A percentile compares a stretch with the other conserved stretches of the same genome.
Conservation (phyloP, 2,797 vertebrate species). For the Xenops minutus region DNA sequence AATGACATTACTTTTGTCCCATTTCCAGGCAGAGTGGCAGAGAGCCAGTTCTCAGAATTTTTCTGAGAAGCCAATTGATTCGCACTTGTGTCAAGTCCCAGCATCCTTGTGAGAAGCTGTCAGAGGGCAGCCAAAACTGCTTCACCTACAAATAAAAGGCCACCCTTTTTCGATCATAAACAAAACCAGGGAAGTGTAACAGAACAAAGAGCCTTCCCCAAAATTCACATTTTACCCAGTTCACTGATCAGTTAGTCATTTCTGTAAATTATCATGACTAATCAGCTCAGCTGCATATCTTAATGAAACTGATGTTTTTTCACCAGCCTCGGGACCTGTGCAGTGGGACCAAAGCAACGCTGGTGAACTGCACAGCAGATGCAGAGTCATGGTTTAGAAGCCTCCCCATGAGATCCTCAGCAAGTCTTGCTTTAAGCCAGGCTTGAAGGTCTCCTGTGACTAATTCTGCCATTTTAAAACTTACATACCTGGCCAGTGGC, state of each 20-base stretch:
- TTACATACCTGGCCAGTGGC: not conserved
- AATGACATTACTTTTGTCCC: constrained; percentile 2
- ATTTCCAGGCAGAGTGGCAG: constrained; percentile 15
- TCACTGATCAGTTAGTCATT: not conserved
- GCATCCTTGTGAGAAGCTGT: constrained; percentile 19
- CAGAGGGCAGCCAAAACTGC: constrained; percentile 33
- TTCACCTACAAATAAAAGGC: constrained; percentile 3
- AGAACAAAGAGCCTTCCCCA: not conserved
- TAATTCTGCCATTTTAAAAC: not conserved
- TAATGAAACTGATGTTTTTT: not conserved
- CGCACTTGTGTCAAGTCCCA: not conserved
- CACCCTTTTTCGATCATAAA: not conserved
- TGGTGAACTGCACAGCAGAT: not conserved
- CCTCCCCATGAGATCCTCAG: not conserved
- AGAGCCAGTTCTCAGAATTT: constrained; percentile 5
- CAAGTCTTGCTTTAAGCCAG: not conserved
- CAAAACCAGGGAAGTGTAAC: not conserved
- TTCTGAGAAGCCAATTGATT: constrained; percentile 29
- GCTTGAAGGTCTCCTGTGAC: not conserved
- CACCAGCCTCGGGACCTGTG: not conserved
- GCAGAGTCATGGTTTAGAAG: not conserved
- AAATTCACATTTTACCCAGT: not conserved
- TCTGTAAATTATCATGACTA: not conserved
- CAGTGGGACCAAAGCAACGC: not conserved
- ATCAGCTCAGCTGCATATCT: not conserved